Conservation (phyloP, 2,888 invertebrate genomes). For the Empis stercorea region DNA sequence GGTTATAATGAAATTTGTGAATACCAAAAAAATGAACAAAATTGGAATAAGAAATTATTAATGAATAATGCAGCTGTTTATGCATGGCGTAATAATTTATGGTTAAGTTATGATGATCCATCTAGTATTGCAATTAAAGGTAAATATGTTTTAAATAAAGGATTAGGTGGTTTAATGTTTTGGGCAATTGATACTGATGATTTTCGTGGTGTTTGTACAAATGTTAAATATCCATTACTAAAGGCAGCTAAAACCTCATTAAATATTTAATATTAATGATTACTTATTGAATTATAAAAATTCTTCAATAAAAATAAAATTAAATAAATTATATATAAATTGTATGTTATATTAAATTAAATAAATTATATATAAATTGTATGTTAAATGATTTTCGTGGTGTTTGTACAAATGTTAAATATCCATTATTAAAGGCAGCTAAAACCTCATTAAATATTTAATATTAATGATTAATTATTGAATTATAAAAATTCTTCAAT, state of each 20-base stretch:
- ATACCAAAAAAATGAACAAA: slow-evolving; percentile 12
- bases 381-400: slow-evolving; percentile 40
- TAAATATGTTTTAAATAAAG: slow-evolving; percentile 26
- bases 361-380: too few species aligned
- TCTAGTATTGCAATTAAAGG: slow-evolving; percentile 29
- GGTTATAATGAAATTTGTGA: slow-evolving; percentile 21
- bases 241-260: slow-evolving; percentile 22
- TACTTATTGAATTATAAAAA: too few species aligned
- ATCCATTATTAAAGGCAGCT: slow-evolving; percentile 31
- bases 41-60: slow-evolving; percentile 25
- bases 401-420: slow-evolving; percentile 22
- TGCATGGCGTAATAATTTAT: slow-evolving; percentile 27
- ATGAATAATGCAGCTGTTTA: slow-evolving; percentile 26
- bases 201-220: slow-evolving; percentile 30
- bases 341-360: too few species aligned
- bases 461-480: too few species aligned
- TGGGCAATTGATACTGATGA: slow-evolving; percentile 44
- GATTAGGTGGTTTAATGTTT: slow-evolving; percentile 40
- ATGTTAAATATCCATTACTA: slow-evolving; percentile 29
- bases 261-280: background rate
- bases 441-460: slow-evolving; percentile 13
- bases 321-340: too few species aligned
- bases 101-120: slow-evolving; percentile 36
- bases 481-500: too few species aligned
- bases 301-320: too few species aligned